Percentiles rank a stretch among this genome's conserved stretches.
These are phyloP conservation scores for Pachypsylla venusta DNA, from an alignment of 1,140 invertebrate species.

Conservation along the genomic window DNA sequence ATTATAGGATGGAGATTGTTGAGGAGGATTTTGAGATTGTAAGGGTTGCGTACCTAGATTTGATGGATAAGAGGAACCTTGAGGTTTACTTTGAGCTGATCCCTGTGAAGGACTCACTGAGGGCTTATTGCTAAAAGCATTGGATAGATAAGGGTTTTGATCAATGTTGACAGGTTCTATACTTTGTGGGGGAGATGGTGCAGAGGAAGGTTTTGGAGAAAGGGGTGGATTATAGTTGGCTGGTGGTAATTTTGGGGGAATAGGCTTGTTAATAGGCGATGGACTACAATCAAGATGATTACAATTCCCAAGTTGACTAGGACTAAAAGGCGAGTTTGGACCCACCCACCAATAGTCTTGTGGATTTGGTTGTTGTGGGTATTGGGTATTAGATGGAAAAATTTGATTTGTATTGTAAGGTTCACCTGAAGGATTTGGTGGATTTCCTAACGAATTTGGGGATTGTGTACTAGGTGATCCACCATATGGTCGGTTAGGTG, in stretches of 20 bases:
- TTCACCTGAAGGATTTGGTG: background rate
- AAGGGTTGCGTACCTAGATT: no score
- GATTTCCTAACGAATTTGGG: background rate
- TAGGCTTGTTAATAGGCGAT: background rate
- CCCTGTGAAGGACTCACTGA: background rate
- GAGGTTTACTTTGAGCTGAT: background rate
- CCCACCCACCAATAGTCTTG: slow-evolving; percentile 7
- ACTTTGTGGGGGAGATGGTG: background rate
- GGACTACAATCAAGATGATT: background rate
- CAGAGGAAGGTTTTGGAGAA: background rate
- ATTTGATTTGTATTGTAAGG: background rate
- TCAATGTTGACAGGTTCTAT: background rate
- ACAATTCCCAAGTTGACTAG: background rate
- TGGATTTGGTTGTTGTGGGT: background rate
- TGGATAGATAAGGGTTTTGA: background rate
- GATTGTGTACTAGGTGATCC: background rate
- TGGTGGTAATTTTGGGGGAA: background rate
- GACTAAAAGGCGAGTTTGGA: background rate
- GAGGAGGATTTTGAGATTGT: background rate
- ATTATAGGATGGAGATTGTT: background rate
- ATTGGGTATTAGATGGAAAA: background rate
- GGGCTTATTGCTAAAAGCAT: background rate
- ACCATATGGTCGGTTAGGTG: background rate
- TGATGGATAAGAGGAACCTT: background rate
- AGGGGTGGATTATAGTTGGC: background rate